Conservation (phyloP, 2,113 vertebrate species). For the Globicephala melas region DNA sequence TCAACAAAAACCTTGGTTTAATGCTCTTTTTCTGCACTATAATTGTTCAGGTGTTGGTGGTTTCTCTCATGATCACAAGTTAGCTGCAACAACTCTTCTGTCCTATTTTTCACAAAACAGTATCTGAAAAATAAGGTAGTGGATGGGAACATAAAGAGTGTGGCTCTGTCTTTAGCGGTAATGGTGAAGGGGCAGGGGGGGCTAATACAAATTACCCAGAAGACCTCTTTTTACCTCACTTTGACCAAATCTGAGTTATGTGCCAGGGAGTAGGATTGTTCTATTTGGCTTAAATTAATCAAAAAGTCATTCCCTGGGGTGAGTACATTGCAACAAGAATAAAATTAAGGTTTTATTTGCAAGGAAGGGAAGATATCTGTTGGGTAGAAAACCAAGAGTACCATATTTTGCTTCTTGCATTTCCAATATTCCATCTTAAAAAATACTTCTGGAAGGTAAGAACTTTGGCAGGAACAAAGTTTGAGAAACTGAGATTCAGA, state of each 20-base stretch:
- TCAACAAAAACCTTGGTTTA: neutral
- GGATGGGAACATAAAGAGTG: neutral
- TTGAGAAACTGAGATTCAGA: neutral
- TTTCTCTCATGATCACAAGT: neutral
- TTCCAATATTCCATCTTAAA: neutral
- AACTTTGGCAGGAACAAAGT: neutral
- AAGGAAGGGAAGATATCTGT: neutral
- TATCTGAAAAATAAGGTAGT: neutral
- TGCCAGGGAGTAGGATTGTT: neutral
- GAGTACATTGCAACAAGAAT: neutral
- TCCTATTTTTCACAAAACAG: neutral
- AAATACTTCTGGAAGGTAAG: neutral
- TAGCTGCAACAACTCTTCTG: neutral
- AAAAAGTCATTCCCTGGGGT: neutral
- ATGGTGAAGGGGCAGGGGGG: neutral
- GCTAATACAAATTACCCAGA: neutral
- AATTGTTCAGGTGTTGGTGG: neutral
- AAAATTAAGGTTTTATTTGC: neutral
- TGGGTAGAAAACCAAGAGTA: neutral
- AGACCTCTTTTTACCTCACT: neutral
- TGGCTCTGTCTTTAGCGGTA: neutral
- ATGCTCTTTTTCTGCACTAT: neutral
- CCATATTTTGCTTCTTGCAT: neutral
- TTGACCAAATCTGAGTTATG: neutral
- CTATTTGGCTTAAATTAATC: neutral